A percentile compares a stretch with the other conserved stretches of the same genome.
Evolutionary conservation across 2,888 invertebrate genomes (phyloP).

Genomic region (Polyommatus icarus): DNA sequence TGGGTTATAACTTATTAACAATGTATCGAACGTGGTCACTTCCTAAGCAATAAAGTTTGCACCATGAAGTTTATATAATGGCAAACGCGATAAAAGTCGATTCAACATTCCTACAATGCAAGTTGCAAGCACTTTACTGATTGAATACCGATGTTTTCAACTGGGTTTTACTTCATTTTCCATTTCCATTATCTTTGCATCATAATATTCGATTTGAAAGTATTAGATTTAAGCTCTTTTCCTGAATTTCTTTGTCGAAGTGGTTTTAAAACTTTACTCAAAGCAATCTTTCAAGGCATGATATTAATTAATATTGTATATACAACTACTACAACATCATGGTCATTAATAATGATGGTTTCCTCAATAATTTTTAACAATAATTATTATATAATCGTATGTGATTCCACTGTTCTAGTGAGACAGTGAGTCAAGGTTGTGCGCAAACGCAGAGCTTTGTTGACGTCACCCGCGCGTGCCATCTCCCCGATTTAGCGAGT

Average conservation of each 20-base stretch:
- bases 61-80: neutral
- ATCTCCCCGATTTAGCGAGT: conserved; percentile 28
- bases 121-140: neutral
- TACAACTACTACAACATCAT: neutral
- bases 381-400: neutral
- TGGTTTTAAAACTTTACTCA: neutral
- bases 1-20: conserved; percentile 8
- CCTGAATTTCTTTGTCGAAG: neutral
- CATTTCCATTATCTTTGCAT: neutral
- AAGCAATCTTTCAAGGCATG: neutral
- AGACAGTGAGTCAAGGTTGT: conserved; percentile 30
- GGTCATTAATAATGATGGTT: neutral
- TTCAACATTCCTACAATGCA: neutral
- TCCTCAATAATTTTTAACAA: neutral
- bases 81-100: neutral
- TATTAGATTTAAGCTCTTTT: neutral
- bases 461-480: conserved; percentile 28
- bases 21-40: conserved; percentile 16
- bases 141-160: neutral
- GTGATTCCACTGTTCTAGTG: conserved; percentile 13
- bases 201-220: neutral
- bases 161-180: neutral
- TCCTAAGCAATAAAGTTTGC: conserved; percentile 2
- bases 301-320: too few relatives aligned
- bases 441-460: conserved; percentile 30